Evolutionary conservation across 1,140 invertebrate species (phyloP), one percentile per base, ranked within the genome.

Genomic region (Drosophila tsacasi): DNA sequence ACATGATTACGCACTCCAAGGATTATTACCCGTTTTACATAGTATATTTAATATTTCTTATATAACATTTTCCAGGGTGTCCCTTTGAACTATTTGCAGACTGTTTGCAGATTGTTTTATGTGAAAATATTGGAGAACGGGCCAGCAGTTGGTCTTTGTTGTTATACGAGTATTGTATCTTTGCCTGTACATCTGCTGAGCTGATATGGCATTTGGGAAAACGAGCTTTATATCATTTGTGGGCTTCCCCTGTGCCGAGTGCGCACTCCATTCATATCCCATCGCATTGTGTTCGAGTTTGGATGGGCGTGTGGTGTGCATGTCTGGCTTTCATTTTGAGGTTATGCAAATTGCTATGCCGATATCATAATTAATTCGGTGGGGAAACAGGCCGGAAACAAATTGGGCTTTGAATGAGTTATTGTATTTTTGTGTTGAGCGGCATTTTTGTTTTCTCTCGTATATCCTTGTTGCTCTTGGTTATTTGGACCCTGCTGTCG

Each of bases 391-490:
- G 85, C 81, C 84, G 84, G 84, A 89, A 89, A 89, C 84, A 72
- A 89, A 89, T 89, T 89, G 84, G 85, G 85, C 78, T 89, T 89
- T 89, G 84, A 90, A 89, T 89, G 84, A 89, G 84, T 90, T 89
- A 87, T 87, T 89, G 84, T 87, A 58, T 89, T 74, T 78, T 84
- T 89, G 77, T 55, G 84, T 80, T 78, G 55, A 55, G 84, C 68
- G 89, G 69, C 76, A 83, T 83, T 79, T 86, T 86, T 81, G 60
- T 78, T 17, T 44, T 30, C 47, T 44, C 15, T 47, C 10, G n/a
- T 19, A 23, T 47, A 44, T 42, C 27, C 44, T 19, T 27, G 35
- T 69, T 57, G 49, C 57, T 62, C 27, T 25, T 17, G 40, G 39
- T 59, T 40, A 57, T 69, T 54, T 42, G 21, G 32, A 9, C 19